Base-by-base conservation (phyloP, 2,888 invertebrate genomes). In the Platycheirus albimanus region DNA sequence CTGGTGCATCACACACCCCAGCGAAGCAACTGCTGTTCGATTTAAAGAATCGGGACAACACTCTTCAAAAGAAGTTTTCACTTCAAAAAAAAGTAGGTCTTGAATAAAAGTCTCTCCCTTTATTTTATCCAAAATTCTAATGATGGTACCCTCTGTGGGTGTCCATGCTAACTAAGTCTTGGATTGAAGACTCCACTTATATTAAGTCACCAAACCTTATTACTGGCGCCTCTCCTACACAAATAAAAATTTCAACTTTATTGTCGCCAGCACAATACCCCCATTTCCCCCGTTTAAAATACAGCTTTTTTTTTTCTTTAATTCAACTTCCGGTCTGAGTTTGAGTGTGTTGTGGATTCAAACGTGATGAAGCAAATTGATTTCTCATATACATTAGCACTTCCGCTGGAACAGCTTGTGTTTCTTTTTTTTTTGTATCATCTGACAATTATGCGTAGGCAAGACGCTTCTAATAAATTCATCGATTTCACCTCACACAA, bases 401-500 rank as follows among this genome's bases (percentile, higher is more conserved):
- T 70, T 80, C 80, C 80, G 75, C 38, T 75, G 54, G 8, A 66
- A 52, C 36, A 45, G 33, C 36, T 54, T 51, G 20, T 56, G n/a
- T n/a, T n/a, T n/a, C n/a, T n/a, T n/a, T n/a, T 45, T 49, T 38
- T 58, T 49, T 36, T 51, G 51, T 20, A 51, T 17, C 49, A 49
- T 28, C 67, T 54, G 51, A 54, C 74, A 79, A 74, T 74, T 41
- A 78, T 72, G 72, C 51, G 41, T 58, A 41, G 47, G 24, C 58
- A 52, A 78, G 58, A 49, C 19, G 20, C 56, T 54, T 54, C 38
- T 38, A 56, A 75, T 74, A 64, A 58, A 64, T 58, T 69, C 75
- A 75, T 71, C 51, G 70, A 81, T 66, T 81, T 70, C 70, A 81
- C 80, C 80, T 64, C 63, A 47, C 58, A 28, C 56, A 45, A 66